phyloP scores from a whole-genome alignment of 1,140 invertebrate species.

The Aphis gossypii region DNA sequence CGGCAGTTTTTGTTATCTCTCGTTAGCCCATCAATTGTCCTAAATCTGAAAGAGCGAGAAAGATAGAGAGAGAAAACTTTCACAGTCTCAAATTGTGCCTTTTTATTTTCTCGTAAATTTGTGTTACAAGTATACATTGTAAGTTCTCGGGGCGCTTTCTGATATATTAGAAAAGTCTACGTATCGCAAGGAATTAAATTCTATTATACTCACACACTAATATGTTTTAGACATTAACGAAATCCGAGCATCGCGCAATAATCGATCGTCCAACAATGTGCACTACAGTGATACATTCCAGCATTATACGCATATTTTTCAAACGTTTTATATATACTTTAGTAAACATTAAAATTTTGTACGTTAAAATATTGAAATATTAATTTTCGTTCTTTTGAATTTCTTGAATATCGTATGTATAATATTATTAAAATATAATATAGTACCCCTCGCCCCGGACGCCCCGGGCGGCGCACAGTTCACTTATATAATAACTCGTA shows the following conservation, averaged over 20 bases:
- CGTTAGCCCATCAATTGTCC: constrained; percentile 41
- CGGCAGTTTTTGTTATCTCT: neutral
- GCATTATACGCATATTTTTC: neutral
- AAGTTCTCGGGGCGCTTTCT: neutral
- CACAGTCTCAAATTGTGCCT: neutral
- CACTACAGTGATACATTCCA: neutral
- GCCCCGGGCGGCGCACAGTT: constrained; percentile 11
- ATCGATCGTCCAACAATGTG: neutral
- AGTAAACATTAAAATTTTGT: neutral
- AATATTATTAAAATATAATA: neutral
- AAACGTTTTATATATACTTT: neutral
- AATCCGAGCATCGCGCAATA: neutral
- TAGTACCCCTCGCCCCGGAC: neutral
- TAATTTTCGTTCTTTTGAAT: neutral
- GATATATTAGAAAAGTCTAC: neutral
- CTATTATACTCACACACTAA: neutral
- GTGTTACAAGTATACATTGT: neutral
- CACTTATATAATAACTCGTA: neutral
- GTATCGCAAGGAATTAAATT: neutral
- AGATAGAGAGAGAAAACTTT: neutral
- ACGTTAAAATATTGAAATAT: neutral
- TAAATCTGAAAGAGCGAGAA: neutral
- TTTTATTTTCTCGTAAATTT: neutral
- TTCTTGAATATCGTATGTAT: neutral
- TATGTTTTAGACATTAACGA: neutral